A percentile compares a stretch with the other conserved stretches of the same genome.
phyloP scores from a whole-genome alignment of 2,113 vertebrate genomes.

The Rhinogobius similis region DNA sequence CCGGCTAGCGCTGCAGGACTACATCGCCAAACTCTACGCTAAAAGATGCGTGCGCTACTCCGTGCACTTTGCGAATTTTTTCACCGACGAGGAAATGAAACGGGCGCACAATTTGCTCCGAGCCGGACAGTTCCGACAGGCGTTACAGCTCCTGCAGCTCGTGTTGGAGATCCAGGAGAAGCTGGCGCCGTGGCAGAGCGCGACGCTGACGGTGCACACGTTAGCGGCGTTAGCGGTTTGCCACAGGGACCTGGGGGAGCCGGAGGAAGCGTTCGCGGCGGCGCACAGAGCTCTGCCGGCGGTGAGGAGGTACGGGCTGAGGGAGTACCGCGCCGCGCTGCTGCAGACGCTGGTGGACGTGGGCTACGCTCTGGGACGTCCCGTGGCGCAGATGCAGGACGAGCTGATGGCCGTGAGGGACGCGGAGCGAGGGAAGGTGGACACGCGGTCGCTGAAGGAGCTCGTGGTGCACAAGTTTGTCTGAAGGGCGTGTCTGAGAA shows the following conservation, averaged over 20 bases:
- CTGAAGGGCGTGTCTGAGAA: neutral
- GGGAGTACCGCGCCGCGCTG: slow-evolving; percentile 79
- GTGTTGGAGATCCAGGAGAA: slow-evolving; percentile 84
- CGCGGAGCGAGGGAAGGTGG: slow-evolving; percentile 59
- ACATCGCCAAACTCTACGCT: slow-evolving; percentile 81
- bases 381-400: slow-evolving; percentile 84
- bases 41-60: slow-evolving; percentile 79
- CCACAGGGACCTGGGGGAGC: slow-evolving; percentile 84
- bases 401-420: slow-evolving; percentile 80
- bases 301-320: slow-evolving; percentile 68
- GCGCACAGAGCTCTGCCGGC: slow-evolving; percentile 80
- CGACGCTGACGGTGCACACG: slow-evolving; percentile 75
- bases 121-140: slow-evolving; percentile 84
- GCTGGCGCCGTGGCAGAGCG: slow-evolving; percentile 75
- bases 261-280: slow-evolving; percentile 73
- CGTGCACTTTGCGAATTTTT: slow-evolving; percentile 78
- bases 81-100: slow-evolving; percentile 82
- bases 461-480: slow-evolving; percentile 76
- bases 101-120: slow-evolving; percentile 83
- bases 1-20: slow-evolving; percentile 85
- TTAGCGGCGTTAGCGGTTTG: slow-evolving; percentile 86
- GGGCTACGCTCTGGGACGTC: slow-evolving; percentile 83
- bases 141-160: slow-evolving; percentile 71
- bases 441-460: slow-evolving; percentile 84
- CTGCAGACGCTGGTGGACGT: slow-evolving; percentile 84